Base-by-base conservation (phyloP, 64 coral and sea anemone genomes). In the Trachythela sp. region DNA sequence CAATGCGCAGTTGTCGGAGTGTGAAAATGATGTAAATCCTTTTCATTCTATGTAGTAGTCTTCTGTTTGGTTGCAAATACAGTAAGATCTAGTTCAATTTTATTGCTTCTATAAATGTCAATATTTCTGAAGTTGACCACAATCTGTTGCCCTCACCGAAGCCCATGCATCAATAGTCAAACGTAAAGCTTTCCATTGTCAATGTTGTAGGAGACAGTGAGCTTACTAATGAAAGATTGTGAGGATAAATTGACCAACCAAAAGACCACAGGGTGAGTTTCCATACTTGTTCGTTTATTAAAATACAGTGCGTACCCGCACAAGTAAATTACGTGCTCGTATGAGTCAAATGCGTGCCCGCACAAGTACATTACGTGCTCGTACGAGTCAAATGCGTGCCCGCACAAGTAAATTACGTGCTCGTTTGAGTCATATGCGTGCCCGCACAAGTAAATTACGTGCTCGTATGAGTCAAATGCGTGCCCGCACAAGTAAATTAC, bases 191-290 rank as follows among this genome's bases (percentile, higher is more conserved):
- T 38, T 37, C 0, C n/a, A 77, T 49, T 26, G 1, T 85, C 40
- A 85, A 30, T 90, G 58, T 58, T 90, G 13, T 39, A 97, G 95
- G 95, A 97, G 91, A 92, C 92, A 26, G 95, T 97, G 18, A 56
- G 54, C n/a, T 54, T 97, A 22, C 87, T 97, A 52, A 88, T 97
- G 48, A 89, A 88, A 33, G 95, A 97, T 85, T 97, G 95, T 26
- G 93, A 97, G 36, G 88, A 90, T 34, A 97, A 97, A 89, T 83
- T 94, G 20, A 88, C 92, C 2, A 88, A 88, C 85, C 83, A 92
- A 85, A 48, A 51, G 42, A 85, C 84, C 48, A 13, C 88, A 86
- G 33, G 89, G 94, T 88, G 92, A 92, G 86, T 94, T 38, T 48
- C 18, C 58, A 6, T 11, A 11, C 11, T 4, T 45, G 17, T 10